These are phyloP conservation scores for Drosophila saltans DNA, from an alignment of 1,140 invertebrate genomes.

Conservation along the genomic window DNA sequence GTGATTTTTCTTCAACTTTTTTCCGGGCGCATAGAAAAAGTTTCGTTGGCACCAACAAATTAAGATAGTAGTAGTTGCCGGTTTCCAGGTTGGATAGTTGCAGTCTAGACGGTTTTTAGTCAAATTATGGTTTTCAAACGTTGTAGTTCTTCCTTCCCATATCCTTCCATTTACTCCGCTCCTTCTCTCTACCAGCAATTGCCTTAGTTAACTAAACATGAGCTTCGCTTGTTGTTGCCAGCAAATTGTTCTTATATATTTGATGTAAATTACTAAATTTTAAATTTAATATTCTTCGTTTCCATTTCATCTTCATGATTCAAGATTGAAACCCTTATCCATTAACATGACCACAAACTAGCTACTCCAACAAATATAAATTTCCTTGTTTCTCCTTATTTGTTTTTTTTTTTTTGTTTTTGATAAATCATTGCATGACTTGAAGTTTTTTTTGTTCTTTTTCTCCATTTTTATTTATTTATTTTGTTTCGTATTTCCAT, in stretches of 20 bases:
- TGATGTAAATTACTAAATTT: background rate
- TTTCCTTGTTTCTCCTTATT: background rate
- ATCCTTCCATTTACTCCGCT: background rate
- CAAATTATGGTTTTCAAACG: slow-evolving; percentile 79
- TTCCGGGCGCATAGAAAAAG: slow-evolving; percentile 46
- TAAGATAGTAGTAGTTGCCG: slow-evolving; percentile 60
- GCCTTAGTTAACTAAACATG: slow-evolving; percentile 33
- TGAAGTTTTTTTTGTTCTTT: slow-evolving; percentile 55
- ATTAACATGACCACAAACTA: background rate
- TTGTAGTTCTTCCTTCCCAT: slow-evolving; percentile 31
- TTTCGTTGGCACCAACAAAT: slow-evolving; percentile 76
- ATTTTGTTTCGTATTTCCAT: slow-evolving; percentile 14
- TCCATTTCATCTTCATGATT: background rate
- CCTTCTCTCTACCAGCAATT: background rate
- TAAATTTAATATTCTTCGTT: background rate
- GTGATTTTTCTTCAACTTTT: background rate
- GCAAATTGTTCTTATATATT: background rate
- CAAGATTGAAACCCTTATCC: slow-evolving; percentile 1
- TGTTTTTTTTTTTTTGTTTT: slow-evolving; percentile 48
- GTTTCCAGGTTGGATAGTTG: slow-evolving; percentile 41
- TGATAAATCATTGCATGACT: slow-evolving; percentile 72
- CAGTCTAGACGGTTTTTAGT: slow-evolving; percentile 79
- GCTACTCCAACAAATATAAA: background rate
- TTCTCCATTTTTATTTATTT: slow-evolving; percentile 28
- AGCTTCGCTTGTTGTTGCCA: slow-evolving; percentile 32